Evolutionary conservation across 2,888 invertebrate species (phyloP).

Genomic region (Seira ritae): DNA sequence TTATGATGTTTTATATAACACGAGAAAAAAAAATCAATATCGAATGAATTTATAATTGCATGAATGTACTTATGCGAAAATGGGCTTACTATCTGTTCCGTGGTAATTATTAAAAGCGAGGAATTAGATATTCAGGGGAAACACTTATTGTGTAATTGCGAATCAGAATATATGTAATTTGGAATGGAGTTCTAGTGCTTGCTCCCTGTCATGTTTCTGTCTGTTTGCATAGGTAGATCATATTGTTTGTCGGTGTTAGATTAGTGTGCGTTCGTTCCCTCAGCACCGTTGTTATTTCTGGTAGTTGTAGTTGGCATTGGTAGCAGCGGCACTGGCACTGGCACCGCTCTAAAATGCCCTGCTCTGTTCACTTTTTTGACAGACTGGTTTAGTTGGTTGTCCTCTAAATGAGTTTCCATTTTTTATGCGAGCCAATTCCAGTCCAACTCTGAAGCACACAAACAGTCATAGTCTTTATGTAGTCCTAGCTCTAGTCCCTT

Average conservation of each 20-base stretch:
- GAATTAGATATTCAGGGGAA: neutral
- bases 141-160: no score
- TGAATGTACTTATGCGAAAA: neutral
- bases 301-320: neutral
- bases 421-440: neutral
- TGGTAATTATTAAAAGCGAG: neutral
- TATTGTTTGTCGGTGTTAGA: no score
- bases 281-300: neutral
- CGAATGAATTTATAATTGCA: slow-evolving; percentile 9
- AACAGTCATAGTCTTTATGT: neutral
- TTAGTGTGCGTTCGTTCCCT: neutral
- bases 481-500: neutral
- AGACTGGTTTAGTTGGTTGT: neutral
- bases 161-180: no score
- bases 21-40: neutral
- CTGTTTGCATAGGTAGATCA: no score
- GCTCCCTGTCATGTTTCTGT: no score
- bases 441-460: neutral
- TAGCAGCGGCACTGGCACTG: no score
- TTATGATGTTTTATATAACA: no score
- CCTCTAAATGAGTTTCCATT: neutral
- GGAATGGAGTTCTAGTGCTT: no score
- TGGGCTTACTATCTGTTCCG: neutral
- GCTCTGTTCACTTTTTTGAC: no score
- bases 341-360: no score